Conservation (phyloP, 1,140 invertebrate species). For the Cataglyphis hispanica region DNA sequence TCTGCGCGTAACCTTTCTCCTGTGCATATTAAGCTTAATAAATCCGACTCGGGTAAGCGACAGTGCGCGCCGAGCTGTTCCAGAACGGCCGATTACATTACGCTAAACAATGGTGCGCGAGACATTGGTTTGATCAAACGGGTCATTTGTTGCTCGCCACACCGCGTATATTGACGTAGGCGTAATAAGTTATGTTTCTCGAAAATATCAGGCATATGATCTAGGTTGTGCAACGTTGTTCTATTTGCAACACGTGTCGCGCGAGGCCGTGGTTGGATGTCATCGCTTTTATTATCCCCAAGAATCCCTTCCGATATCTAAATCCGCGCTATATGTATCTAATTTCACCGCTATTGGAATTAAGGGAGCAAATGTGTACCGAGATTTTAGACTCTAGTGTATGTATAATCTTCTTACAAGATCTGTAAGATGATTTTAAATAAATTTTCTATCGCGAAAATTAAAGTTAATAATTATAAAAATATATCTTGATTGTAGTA, state of each 20-base stretch:
- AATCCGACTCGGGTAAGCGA: conserved; percentile 35
- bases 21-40: conserved; percentile 62
- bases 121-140: conserved; percentile 48
- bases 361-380: not conserved
- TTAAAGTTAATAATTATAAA: not conserved
- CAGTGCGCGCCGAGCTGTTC: conserved; percentile 16
- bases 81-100: conserved; percentile 38
- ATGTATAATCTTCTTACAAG: no score
- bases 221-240: conserved; percentile 57
- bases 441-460: not conserved
- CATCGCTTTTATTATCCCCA: conserved; percentile 58
- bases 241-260: conserved; percentile 52
- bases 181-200: conserved; percentile 65
- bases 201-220: conserved; percentile 67
- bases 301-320: not conserved
- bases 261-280: conserved; percentile 20
- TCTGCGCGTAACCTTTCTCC: conserved; percentile 53
- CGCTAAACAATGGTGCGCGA: conserved; percentile 58
- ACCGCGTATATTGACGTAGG: conserved; percentile 41
- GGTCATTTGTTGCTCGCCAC: conserved; percentile 53
- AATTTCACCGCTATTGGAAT: not conserved
- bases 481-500: not conserved
- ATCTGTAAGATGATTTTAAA: not conserved
- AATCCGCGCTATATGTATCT: no score
- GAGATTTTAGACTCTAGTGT: not conserved